phyloP scores from a whole-genome alignment of 2,888 invertebrate species.

The Biston betularia region DNA sequence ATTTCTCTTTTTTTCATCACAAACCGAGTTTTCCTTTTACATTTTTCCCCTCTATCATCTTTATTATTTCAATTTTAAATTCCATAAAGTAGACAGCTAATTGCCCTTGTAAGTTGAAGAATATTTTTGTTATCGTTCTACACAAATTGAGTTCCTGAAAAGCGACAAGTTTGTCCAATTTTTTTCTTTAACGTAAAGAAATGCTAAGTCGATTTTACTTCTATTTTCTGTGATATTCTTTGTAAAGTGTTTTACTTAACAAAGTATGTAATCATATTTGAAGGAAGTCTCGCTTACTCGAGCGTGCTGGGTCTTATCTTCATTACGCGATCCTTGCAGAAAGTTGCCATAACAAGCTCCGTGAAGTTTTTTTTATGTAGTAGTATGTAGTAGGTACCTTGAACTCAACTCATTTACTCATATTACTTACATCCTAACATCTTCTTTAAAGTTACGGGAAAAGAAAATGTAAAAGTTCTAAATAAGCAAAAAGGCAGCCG shows the following conservation, averaged over 20 bases:
- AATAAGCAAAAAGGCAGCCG: slow-evolving; percentile 32
- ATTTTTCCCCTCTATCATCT: slow-evolving; percentile 50
- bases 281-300: slow-evolving; percentile 2
- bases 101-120: slow-evolving; percentile 33
- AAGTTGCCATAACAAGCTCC: slow-evolving; percentile 22
- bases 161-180: slow-evolving; percentile 19
- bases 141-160: slow-evolving; percentile 29
- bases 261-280: slow-evolving; percentile 23
- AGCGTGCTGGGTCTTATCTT: slow-evolving; percentile 17
- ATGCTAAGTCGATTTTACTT: slow-evolving; percentile 7
- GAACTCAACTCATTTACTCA: slow-evolving; percentile 15
- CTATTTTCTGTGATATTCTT: slow-evolving; percentile 6
- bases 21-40: slow-evolving; percentile 39
- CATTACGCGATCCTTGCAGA: slow-evolving; percentile 20
- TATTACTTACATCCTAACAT: slow-evolving; percentile 15
- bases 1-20: slow-evolving; percentile 42
- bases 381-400: no score
- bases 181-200: not conserved
- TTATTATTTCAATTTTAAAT: slow-evolving; percentile 46
- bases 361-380: slow-evolving; percentile 11
- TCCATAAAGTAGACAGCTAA: slow-evolving; percentile 33
- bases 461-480: slow-evolving; percentile 16
- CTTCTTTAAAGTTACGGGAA: slow-evolving; percentile 22
- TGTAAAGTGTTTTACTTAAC: slow-evolving; percentile 14
- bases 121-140: slow-evolving; percentile 28